These are phyloP conservation scores for Dinocampus coccinellae DNA, from an alignment of 2,888 invertebrate genomes.

Conservation along the genomic window DNA sequence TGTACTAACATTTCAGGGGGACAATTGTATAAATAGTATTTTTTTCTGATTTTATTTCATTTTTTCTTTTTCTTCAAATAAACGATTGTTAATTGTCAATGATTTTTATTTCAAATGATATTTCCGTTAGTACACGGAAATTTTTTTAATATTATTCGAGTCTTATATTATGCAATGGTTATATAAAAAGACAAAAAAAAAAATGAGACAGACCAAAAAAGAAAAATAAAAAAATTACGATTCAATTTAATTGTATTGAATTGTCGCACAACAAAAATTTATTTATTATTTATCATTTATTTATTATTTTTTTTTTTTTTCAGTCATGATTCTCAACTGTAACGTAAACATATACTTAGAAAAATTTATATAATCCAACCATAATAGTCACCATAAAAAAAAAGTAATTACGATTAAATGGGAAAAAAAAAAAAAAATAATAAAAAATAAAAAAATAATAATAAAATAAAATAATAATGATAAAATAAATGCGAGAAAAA, in stretches of 20 bases:
- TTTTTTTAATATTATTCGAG: not conserved
- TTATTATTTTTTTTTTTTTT: slow-evolving; percentile 27
- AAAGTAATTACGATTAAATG: slow-evolving; percentile 10
- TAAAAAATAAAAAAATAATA: too few species aligned
- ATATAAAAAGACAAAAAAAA: slow-evolving; percentile 16
- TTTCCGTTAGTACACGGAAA: slow-evolving; percentile 6
- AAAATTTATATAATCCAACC: not conserved
- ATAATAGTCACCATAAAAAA: slow-evolving; percentile 8
- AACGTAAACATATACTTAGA: slow-evolving; percentile 32
- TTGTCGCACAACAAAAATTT: slow-evolving; percentile 19
- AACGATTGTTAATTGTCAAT: slow-evolving; percentile 17
- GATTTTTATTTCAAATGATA: slow-evolving; percentile 3
- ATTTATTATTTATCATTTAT: not conserved
- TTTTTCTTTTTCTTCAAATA: not conserved
- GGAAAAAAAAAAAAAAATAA: not conserved
- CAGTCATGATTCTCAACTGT: slow-evolving; percentile 32
- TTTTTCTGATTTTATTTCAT: too few species aligned
- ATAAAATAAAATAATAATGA: slow-evolving; percentile 20
- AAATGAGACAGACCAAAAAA: slow-evolving; percentile 15
- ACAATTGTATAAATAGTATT: slow-evolving; percentile 52
- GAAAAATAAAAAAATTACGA: slow-evolving; percentile 21
- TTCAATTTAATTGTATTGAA: slow-evolving; percentile 19
- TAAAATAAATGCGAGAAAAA: slow-evolving; percentile 17
- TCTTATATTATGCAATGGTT: slow-evolving; percentile 22
- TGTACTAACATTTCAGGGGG: slow-evolving; percentile 51